Percentiles rank a stretch among this genome's conserved stretches.
Conservation (phyloP, 2,888 invertebrate genomes). For the Pyrrhia umbra region DNA sequence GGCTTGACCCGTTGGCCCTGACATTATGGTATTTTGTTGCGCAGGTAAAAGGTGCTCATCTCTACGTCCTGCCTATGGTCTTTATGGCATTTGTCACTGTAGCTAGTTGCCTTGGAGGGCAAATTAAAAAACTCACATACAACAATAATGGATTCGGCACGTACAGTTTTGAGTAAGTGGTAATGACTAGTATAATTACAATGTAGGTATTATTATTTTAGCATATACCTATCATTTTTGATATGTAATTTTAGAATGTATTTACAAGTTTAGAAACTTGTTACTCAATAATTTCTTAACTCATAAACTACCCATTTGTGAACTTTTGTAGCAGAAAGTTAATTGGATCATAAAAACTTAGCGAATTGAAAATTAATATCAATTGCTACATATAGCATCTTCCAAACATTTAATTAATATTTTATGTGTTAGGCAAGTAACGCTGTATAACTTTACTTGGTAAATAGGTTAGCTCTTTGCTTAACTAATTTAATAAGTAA, state of each 20-base stretch:
- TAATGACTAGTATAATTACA: conserved; percentile 40
- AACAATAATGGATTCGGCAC: conserved; percentile 84
- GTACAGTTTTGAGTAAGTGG: conserved; percentile 87
- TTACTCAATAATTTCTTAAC: conserved; percentile 30
- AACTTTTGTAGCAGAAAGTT: conserved; percentile 20
- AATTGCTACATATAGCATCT: conserved; percentile 8
- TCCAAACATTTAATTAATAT: conserved; percentile 7
- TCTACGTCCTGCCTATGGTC: conserved; percentile 64
- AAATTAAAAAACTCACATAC: conserved; percentile 77
- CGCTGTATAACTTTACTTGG: no score
- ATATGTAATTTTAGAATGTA: conserved; percentile 8
- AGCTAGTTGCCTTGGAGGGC: conserved; percentile 69
- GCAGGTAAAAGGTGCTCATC: conserved; percentile 77
- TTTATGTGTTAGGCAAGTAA: no score
- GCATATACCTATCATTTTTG: conserved; percentile 26
- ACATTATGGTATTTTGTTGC: conserved; percentile 75
- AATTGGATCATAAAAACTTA: conserved; percentile 22
- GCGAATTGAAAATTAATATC: conserved; percentile 21
- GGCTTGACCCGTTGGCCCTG: conserved; percentile 73
- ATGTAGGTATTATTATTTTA: conserved; percentile 27
- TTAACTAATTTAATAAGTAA: no score
- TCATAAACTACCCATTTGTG: conserved; percentile 21
- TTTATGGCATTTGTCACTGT: conserved; percentile 66
- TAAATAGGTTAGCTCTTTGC: no score
- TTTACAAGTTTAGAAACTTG: conserved; percentile 7